phyloP scores from a whole-genome alignment of 2,113 vertebrate genomes.

The Pachycephala philippinensis region DNA sequence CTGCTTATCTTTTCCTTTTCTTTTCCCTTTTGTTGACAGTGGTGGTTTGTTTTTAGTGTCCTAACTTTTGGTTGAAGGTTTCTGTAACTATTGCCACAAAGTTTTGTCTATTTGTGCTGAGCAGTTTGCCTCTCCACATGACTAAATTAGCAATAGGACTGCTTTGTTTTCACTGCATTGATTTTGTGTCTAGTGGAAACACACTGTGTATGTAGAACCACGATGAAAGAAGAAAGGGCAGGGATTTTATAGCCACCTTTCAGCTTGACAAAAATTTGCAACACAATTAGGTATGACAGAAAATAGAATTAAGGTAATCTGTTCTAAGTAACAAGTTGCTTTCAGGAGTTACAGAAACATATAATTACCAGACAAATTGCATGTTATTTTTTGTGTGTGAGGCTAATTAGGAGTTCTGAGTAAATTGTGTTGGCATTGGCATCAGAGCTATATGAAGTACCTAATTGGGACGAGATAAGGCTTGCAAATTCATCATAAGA shows the following conservation, averaged over 20 bases:
- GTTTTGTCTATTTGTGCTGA: neutral
- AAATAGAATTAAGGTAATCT: constrained; percentile 75
- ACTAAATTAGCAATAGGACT: neutral
- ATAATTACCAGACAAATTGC: constrained; percentile 71
- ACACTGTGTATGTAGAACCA: neutral
- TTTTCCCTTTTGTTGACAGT: neutral
- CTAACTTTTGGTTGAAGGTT: neutral
- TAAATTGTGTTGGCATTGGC: constrained; percentile 64
- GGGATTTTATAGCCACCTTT: constrained; percentile 15
- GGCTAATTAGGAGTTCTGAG: constrained; percentile 68
- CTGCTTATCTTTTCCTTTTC: neutral
- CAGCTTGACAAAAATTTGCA: constrained; percentile 13
- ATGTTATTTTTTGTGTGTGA: constrained; percentile 66
- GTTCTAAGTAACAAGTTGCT: constrained; percentile 70
- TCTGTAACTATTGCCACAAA: neutral
- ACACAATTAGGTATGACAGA: constrained; percentile 42
- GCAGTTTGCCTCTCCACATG: neutral
- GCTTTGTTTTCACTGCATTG: neutral
- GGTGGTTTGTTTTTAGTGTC: neutral
- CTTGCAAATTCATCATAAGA: constrained; percentile 15
- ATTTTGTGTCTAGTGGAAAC: constrained; percentile 8
- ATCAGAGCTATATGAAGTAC: constrained; percentile 48
- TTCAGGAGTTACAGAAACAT: constrained; percentile 69
- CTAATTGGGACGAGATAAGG: constrained; percentile 54
- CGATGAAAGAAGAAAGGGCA: constrained; percentile 18